A percentile compares a stretch with the other conserved stretches of the same genome.
These are phyloP conservation scores for Amorpha juglandis DNA, from an alignment of 2,888 invertebrate species.

Conservation along the genomic window DNA sequence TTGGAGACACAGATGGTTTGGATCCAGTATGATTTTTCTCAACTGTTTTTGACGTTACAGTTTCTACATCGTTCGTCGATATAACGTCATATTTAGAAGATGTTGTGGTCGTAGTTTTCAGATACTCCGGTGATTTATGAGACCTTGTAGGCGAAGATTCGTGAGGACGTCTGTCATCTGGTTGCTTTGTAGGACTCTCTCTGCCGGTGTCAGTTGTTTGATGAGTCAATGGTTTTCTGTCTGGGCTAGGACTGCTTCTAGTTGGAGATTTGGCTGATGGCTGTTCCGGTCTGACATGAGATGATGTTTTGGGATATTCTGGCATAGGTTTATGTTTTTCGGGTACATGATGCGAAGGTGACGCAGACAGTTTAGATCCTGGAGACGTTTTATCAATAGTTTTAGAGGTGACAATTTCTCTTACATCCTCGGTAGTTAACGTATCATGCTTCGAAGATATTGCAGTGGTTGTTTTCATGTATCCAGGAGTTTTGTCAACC, in stretches of 20 bases:
- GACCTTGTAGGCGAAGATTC: slow-evolving; percentile 20
- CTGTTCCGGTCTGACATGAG: not conserved
- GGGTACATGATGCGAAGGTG: not conserved
- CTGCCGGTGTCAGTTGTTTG: slow-evolving; percentile 15
- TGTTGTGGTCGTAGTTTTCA: slow-evolving; percentile 25
- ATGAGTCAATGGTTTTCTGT: slow-evolving; percentile 17
- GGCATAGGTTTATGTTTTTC: not conserved
- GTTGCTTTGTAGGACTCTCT: slow-evolving; percentile 4
- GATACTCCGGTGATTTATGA: slow-evolving; percentile 25
- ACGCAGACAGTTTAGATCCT: not conserved
- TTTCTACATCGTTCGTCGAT: slow-evolving; percentile 21
- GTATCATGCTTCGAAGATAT: slow-evolving; percentile 30
- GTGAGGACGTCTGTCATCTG: not conserved
- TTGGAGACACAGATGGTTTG: slow-evolving; percentile 27
- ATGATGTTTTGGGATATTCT: not conserved
- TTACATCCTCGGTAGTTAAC: slow-evolving; percentile 27
- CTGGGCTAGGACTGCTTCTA: slow-evolving; percentile 19
- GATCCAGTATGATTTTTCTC: slow-evolving; percentile 23
- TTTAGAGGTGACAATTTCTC: not conserved
- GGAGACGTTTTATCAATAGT: not conserved
- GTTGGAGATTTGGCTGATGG: not conserved
- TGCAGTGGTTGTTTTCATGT: slow-evolving; percentile 28
- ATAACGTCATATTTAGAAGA: slow-evolving; percentile 22
- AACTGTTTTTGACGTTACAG: slow-evolving; percentile 18
- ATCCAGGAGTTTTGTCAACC: slow-evolving; percentile 26